phyloP scores from a whole-genome alignment of 2,113 vertebrate genomes.

The Megatriorchis doriae region DNA sequence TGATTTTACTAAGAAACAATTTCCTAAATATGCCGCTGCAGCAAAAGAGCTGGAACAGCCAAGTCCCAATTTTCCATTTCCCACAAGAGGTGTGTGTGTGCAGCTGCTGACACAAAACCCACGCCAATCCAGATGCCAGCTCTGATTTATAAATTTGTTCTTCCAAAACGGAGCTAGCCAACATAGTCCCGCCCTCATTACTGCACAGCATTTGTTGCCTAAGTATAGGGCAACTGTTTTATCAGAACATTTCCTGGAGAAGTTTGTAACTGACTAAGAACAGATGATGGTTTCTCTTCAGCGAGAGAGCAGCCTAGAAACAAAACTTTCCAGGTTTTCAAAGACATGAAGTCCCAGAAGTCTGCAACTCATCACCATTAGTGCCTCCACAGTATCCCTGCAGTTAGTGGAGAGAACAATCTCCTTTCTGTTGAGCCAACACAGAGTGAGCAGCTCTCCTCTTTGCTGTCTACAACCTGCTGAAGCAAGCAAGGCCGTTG shows the following conservation, averaged over 20 bases:
- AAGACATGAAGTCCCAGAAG: not conserved
- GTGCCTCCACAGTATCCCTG: not conserved
- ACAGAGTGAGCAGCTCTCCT: not conserved
- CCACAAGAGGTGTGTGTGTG: not conserved
- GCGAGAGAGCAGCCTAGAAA: not conserved
- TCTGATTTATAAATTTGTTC: not conserved
- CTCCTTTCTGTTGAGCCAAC: not conserved
- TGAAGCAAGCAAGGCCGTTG: not conserved
- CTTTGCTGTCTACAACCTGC: not conserved
- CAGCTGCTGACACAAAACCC: not conserved
- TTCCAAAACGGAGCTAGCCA: not conserved
- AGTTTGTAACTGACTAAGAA: not conserved
- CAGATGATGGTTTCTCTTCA: not conserved
- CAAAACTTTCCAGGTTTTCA: not conserved
- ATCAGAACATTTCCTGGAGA: not conserved
- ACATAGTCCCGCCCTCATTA: not conserved
- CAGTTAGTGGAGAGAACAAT: not conserved
- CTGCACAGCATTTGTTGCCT: not conserved
- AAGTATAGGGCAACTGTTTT: not conserved
- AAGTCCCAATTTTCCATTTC: not conserved
- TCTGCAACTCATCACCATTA: not conserved
- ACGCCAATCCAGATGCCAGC: not conserved
- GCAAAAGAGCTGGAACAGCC: not conserved
- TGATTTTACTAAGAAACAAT: not conserved
- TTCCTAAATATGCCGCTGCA: not conserved